Evolutionary conservation across 2,888 invertebrate species (phyloP).

Genomic region (Mythimna loreyi): DNA sequence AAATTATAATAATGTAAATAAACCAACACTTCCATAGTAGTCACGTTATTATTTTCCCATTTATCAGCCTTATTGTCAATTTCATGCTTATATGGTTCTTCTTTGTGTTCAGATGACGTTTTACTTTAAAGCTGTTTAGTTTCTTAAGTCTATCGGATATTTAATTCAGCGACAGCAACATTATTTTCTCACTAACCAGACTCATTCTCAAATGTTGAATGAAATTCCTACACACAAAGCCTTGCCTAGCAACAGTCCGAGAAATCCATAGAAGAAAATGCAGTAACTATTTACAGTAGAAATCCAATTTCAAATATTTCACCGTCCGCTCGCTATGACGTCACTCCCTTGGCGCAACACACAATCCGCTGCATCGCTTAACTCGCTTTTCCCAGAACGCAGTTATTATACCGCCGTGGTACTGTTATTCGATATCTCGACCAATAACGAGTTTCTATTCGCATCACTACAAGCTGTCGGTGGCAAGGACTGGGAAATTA

Average conservation of each 20-base stretch:
- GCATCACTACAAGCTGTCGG: constrained; percentile 62
- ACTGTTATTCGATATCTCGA: constrained; percentile 63
- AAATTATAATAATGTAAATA: too few species aligned
- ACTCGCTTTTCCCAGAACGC: constrained; percentile 43
- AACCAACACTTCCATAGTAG: too few species aligned
- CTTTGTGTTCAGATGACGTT: too few species aligned
- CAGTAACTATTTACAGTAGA: constrained; percentile 47
- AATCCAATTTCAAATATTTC: constrained; percentile 58
- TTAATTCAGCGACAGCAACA: not conserved
- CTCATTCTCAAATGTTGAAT: constrained; percentile 7
- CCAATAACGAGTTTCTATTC: constrained; percentile 63
- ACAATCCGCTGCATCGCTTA: constrained; percentile 51
- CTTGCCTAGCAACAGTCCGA: constrained; percentile 2
- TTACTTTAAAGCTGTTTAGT: too few species aligned
- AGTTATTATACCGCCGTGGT: constrained; percentile 53
- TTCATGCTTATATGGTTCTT: too few species aligned
- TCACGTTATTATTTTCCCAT: too few species aligned
- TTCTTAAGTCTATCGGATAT: too few species aligned
- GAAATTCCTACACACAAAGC: constrained; percentile 15
- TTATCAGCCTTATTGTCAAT: too few species aligned
- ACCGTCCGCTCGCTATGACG: constrained; percentile 37
- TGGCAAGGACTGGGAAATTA: constrained; percentile 55
- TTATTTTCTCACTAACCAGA: not conserved
- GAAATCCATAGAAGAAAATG: constrained; percentile 42
- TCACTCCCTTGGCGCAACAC: constrained; percentile 42